A percentile compares a stretch with the other conserved stretches of the same genome.
phyloP scores from a whole-genome alignment of 2,888 invertebrate species.

The Onthophagus sagittarius region DNA sequence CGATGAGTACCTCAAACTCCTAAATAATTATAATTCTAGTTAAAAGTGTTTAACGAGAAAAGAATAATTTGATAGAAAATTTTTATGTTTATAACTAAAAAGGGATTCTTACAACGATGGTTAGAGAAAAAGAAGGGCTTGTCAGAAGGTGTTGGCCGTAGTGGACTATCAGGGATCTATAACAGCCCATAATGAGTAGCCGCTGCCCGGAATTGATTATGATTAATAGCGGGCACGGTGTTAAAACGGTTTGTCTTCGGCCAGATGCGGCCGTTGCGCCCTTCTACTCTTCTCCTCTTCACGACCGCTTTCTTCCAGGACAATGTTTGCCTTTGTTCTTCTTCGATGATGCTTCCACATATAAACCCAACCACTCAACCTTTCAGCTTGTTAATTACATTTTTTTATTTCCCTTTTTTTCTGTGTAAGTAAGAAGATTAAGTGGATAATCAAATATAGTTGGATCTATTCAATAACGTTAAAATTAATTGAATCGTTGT shows the following conservation, averaged over 20 bases:
- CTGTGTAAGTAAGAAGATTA: not conserved
- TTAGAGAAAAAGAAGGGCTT: constrained; percentile 1
- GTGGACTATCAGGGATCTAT: constrained; percentile 45
- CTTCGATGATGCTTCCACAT: not conserved
- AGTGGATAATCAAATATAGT: constrained; percentile 5
- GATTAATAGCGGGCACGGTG: constrained; percentile 43
- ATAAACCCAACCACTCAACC: not conserved
- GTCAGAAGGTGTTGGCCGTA: constrained; percentile 29
- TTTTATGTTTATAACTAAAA: not conserved
- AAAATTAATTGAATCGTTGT: constrained; percentile 1
- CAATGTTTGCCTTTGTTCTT: constrained; percentile 2
- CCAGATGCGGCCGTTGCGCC: not conserved
- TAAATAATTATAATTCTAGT: too few species aligned
- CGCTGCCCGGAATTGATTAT: constrained; percentile 47
- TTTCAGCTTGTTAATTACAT: not conserved
- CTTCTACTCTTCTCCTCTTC: not conserved
- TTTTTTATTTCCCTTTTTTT: not conserved
- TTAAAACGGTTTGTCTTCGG: constrained; percentile 32
- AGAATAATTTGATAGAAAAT: not conserved
- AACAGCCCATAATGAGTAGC: constrained; percentile 49
- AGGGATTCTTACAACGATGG: not conserved
- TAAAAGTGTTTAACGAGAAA: too few species aligned
- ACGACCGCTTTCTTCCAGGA: constrained; percentile 17
- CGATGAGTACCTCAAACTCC: too few species aligned
- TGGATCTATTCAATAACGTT: not conserved